Percentiles rank a stretch among this genome's conserved stretches.
Evolutionary conservation across 2,113 vertebrate species (phyloP).

Genomic region (Sceloporus tristichus): DNA sequence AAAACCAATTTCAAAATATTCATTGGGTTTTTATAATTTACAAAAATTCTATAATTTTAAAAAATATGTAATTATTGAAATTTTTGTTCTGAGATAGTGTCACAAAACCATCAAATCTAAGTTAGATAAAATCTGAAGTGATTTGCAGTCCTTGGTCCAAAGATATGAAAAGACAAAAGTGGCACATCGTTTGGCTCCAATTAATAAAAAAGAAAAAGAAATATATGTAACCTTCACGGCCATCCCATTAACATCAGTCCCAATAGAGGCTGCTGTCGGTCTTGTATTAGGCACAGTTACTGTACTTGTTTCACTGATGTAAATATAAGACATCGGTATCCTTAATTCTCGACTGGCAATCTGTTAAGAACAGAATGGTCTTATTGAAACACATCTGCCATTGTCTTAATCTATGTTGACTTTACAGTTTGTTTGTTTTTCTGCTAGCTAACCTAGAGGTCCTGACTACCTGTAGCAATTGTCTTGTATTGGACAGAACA

Average conservation of each 20-base stretch:
- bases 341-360: slow-evolving; percentile 84
- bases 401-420: neutral
- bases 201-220: neutral
- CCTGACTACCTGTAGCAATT: neutral
- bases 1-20: neutral
- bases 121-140: neutral
- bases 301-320: slow-evolving; percentile 86
- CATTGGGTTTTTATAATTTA: neutral
- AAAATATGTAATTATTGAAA: neutral
- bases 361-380: slow-evolving; percentile 59
- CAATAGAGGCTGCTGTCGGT: slow-evolving; percentile 78
- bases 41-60: neutral
- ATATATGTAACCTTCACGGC: slow-evolving; percentile 82
- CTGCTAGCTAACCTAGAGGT: no score
- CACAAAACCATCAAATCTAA: neutral
- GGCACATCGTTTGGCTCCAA: neutral
- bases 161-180: neutral
- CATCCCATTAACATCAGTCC: slow-evolving; percentile 84
- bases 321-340: slow-evolving; percentile 78
- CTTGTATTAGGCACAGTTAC: slow-evolving; percentile 81
- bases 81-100: neutral
- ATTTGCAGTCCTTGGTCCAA: neutral
- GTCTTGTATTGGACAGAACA: neutral
- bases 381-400: neutral
- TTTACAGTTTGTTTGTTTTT: neutral